These are phyloP conservation scores for Mythimna pallens DNA, from an alignment of 2,888 invertebrate genomes.

Conservation along the genomic window DNA sequence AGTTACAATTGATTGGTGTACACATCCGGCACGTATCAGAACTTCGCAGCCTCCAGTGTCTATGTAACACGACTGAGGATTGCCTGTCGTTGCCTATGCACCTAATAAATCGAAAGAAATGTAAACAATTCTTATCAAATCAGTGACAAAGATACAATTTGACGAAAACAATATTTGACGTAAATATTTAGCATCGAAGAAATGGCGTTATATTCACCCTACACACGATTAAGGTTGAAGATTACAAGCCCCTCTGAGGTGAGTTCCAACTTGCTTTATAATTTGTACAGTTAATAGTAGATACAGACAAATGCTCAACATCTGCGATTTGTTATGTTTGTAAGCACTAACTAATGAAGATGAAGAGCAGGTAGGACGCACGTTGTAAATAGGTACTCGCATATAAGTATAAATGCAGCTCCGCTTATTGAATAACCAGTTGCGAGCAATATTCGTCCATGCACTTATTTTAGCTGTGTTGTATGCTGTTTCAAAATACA, in stretches of 20 bases:
- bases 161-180: slow-evolving; percentile 35
- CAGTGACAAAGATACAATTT: slow-evolving; percentile 43
- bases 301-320: slow-evolving; percentile 6
- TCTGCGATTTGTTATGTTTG: slow-evolving; percentile 32
- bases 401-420: neutral
- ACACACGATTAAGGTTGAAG: slow-evolving; percentile 38
- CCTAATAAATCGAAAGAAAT: slow-evolving; percentile 45
- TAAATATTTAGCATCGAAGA: slow-evolving; percentile 14
- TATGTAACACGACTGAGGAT: slow-evolving; percentile 40
- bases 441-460: neutral
- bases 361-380: neutral
- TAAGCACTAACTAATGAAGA: slow-evolving; percentile 29
- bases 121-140: slow-evolving; percentile 26
- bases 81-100: slow-evolving; percentile 43
- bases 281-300: neutral
- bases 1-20: slow-evolving; percentile 70
- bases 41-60: slow-evolving; percentile 72
- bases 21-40: slow-evolving; percentile 67
- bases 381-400: slow-evolving; percentile 3
- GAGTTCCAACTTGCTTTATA: slow-evolving; percentile 39
- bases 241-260: slow-evolving; percentile 43
- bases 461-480: neutral
- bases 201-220: slow-evolving; percentile 48
- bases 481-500: neutral
- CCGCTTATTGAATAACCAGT: slow-evolving; percentile 2